phyloP scores from a whole-genome alignment of 2,113 vertebrate species.

The Sapajus apella region DNA sequence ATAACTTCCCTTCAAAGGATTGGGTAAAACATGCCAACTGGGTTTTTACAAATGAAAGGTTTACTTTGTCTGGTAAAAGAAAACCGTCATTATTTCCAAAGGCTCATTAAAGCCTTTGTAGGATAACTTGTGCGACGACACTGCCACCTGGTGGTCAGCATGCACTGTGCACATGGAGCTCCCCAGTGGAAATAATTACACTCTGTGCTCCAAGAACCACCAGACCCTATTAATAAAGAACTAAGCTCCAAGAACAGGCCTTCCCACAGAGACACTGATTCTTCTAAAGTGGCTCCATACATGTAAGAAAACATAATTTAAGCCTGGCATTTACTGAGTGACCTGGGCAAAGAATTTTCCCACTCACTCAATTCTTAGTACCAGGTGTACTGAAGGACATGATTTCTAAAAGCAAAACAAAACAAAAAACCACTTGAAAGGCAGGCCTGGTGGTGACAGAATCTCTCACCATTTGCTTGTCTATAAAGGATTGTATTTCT shows the following conservation, averaged over 20 bases:
- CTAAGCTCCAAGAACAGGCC: background rate
- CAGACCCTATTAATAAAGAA: background rate
- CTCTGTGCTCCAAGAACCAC: background rate
- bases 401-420: slow-evolving; percentile 3
- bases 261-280: background rate
- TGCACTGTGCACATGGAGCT: background rate
- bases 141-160: slow-evolving; percentile 80
- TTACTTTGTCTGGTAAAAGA: slow-evolving; percentile 37
- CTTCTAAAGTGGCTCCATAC: background rate
- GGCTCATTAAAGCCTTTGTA: background rate
- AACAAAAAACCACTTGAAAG: background rate
- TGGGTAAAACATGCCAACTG: background rate
- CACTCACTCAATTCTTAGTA: background rate
- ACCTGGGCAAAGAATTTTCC: background rate
- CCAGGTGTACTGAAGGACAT: background rate
- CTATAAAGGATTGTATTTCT: too few relatives aligned
- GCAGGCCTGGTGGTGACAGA: background rate
- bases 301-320: slow-evolving; percentile 28
- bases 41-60: slow-evolving; percentile 60
- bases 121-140: slow-evolving; percentile 41
- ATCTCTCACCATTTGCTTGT: background rate
- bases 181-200: fast-evolving
- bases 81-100: background rate
- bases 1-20: slow-evolving; percentile 45
- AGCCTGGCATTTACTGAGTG: slow-evolving; percentile 15